These are phyloP conservation scores for Tonatia bakeri DNA, from an alignment of 2,113 vertebrate species.

Conservation along the genomic window DNA sequence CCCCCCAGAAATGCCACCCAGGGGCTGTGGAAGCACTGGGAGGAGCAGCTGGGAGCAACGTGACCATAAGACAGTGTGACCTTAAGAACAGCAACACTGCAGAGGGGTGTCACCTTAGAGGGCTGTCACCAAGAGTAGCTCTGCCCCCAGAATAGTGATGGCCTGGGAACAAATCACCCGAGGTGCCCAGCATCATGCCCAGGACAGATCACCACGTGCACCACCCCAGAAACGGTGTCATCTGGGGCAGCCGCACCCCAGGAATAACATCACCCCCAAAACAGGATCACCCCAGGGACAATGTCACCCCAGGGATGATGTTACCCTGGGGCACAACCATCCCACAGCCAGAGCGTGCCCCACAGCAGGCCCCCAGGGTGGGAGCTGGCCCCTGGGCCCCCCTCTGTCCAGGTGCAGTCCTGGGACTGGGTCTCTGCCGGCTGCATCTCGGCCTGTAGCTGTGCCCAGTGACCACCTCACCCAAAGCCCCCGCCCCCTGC, in stretches of 20 bases:
- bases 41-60: background rate
- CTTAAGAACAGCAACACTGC: background rate
- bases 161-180: too few species aligned
- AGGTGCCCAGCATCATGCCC: background rate
- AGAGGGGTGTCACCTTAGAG: background rate
- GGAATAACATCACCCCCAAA: background rate
- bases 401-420: background rate
- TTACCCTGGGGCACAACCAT: background rate
- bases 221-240: background rate
- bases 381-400: background rate
- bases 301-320: background rate
- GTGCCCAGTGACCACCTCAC: background rate
- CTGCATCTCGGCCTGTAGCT: rapidly evolving
- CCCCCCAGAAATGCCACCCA: rapidly evolving
- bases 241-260: background rate
- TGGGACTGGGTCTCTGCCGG: background rate
- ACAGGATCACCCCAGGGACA: background rate
- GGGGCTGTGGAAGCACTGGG: rapidly evolving
- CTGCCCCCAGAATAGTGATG: background rate
- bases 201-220: background rate
- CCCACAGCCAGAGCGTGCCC: background rate
- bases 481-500: rapidly evolving
- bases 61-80: background rate
- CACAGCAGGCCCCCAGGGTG: rapidly evolving
- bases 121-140: background rate